Base-by-base conservation (phyloP, 2,888 invertebrate genomes). In the Pediacus dermestoides region DNA sequence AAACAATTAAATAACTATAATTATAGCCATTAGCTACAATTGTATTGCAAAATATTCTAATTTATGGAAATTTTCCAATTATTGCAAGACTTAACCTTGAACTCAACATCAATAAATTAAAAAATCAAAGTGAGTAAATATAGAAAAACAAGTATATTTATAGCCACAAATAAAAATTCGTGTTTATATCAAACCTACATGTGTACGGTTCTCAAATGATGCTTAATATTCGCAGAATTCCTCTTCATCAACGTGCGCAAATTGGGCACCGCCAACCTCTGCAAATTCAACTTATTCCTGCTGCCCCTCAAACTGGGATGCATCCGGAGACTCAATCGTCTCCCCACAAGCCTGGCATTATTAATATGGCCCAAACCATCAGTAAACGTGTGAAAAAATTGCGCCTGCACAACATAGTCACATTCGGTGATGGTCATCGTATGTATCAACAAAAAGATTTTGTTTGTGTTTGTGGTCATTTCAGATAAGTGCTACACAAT, bases 401-500 rank as follows among this genome's bases (percentile, higher is more conserved):
- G 67, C 28, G 70, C 70, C 47, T 65, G 62, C 37, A 72, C 60
- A 36, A 68, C 64, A 53, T 63, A 65, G 50, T 68, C 68, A 46
- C 58, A 59, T 44, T 70, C 66, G 31, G 67, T 65, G 48, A 72
- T 62, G 16, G 70, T 70, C 61, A 73, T 64, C 35, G 71, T 72
- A 56, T 72, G 71, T 40, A 73, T 63, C 50, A 72, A 52, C 42
- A 70, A 50, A 51, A 59, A 66, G 51, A 65, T 53, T 23, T 53
- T 55, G 44, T 33, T 46, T 12, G 23, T 40, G 36, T 44, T 43
- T 14, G 34, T 35, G 27, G 34, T 32, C 34, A 34, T 44, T 35
- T 61, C 63, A 64, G 37, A 64, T 61, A 9, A 60, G 55, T 7
- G 65, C 66, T 27, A 58, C 55, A 28, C 61, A 64, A 39, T 61